These are phyloP conservation scores for Eurypyga helias DNA, from an alignment of 2,113 vertebrate species.

Conservation along the genomic window DNA sequence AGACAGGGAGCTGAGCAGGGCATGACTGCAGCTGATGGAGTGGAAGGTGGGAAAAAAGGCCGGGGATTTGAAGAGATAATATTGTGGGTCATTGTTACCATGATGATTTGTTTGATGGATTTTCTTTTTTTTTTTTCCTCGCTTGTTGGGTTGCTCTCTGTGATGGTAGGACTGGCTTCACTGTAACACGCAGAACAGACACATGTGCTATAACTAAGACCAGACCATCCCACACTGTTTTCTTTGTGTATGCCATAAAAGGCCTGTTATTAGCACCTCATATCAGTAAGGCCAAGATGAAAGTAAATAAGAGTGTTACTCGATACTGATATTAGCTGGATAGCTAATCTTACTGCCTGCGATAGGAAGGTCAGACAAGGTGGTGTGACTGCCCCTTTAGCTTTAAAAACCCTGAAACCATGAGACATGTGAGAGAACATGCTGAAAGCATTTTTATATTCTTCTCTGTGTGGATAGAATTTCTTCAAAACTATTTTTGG, in stretches of 20 bases:
- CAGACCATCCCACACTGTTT: not conserved
- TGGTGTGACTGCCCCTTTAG: not conserved
- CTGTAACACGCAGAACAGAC: not conserved
- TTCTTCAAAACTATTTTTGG: not conserved
- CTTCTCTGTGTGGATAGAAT: not conserved
- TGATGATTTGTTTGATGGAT: not conserved
- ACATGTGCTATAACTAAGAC: not conserved
- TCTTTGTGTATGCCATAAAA: not conserved
- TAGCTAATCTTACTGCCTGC: rapidly evolving
- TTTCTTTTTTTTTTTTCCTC: not conserved
- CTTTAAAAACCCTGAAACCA: not conserved
- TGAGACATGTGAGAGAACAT: not conserved
- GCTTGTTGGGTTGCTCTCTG: not conserved
- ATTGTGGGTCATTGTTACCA: not conserved
- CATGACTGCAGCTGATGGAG: not conserved
- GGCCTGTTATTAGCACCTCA: not conserved
- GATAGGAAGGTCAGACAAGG: not conserved
- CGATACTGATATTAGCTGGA: not conserved
- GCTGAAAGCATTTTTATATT: not conserved
- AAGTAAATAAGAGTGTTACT: not conserved
- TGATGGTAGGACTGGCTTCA: not conserved
- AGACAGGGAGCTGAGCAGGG: not conserved
- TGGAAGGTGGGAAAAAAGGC: not conserved
- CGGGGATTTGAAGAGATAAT: not conserved
- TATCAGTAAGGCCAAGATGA: not conserved